Evolutionary conservation across 2,797 vertebrate genomes (phyloP), one percentile per base, ranked within the genome.

Genomic region (Pseudocheirus occidentalis): DNA sequence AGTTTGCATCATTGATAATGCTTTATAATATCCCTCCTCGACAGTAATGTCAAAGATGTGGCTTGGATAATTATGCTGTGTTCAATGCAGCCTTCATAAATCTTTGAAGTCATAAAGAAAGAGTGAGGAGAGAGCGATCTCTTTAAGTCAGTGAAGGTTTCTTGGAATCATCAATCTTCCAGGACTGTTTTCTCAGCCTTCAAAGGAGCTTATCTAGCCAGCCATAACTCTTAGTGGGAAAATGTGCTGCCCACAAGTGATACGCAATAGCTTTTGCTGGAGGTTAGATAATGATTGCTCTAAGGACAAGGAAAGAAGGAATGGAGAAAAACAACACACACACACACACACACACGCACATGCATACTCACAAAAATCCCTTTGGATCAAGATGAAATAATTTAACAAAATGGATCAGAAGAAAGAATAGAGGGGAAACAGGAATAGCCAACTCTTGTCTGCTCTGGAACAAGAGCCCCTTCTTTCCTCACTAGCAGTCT

Each of bases 331-430:
- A 81, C 14, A 28, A 87, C 62, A n/a, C 1, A 59, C 58, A 29
- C 27, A 28, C 13, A 4, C 34, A n/a, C 12, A 62, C 13, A 62
- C 31, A 66, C 58, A 62, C 4, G 27, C 66, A 81, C 34, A 73
- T 18, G 40, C n/a, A 40, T 59, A 28, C 46, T 2, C 52, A 52
- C 52, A 52, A 57, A 53, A 96, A 50, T 52, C 55, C 54, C 90
- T 94, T 73, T 90, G 97, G 96, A 96, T 97, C 90, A 62, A 90
- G 95, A 97, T 95, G 96, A 98, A 89, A 55, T 90, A 90, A 91
- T 94, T 94, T 58, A 96, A 96, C 93, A 95, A 94, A 81, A 94
- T 0, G 29, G 94, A 97, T 90, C 93, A 95, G 87, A 92, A 1
- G 27, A 91, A 93, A 96, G 93, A 93, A 57, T 0, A 95, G 62